These are phyloP conservation scores for Chroicocephalus ridibundus DNA, from an alignment of 2,113 vertebrate genomes.

Conservation along the genomic window DNA sequence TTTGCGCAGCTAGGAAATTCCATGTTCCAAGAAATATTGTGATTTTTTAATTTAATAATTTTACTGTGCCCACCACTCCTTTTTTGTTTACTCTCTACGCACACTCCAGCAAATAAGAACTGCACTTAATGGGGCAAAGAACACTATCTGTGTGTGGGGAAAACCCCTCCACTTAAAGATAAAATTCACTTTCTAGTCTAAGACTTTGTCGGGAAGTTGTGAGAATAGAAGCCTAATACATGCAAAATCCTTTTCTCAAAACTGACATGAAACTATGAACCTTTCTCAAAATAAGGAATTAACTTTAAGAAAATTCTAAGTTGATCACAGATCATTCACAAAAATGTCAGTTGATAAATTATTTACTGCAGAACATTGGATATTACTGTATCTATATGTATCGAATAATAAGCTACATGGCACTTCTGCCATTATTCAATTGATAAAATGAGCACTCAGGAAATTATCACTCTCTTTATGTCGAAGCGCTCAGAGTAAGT, in stretches of 20 bases:
- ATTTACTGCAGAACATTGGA: neutral
- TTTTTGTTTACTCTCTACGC: neutral
- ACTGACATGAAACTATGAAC: neutral
- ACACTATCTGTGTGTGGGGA: neutral
- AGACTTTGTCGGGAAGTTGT: neutral
- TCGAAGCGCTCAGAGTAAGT: constrained; percentile 39
- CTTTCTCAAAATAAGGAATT: neutral
- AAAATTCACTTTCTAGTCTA: neutral
- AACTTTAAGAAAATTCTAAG: neutral
- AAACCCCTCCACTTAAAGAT: neutral
- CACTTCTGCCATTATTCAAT: constrained; percentile 39
- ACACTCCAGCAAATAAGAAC: neutral
- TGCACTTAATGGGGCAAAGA: neutral
- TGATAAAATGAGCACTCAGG: constrained; percentile 23
- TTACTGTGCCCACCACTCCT: neutral
- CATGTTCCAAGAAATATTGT: neutral
- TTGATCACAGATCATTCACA: neutral
- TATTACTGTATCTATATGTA: neutral
- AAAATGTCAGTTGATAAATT: neutral
- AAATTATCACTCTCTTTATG: constrained; percentile 18
- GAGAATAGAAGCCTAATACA: neutral
- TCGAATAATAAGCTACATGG: neutral
- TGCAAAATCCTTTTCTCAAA: neutral
- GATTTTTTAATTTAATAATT: neutral
- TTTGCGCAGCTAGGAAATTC: neutral